Evolutionary conservation across 2,113 vertebrate genomes (phyloP), one percentile per base, ranked within the genome.

Genomic region (Misgurnus mizolepis): DNA sequence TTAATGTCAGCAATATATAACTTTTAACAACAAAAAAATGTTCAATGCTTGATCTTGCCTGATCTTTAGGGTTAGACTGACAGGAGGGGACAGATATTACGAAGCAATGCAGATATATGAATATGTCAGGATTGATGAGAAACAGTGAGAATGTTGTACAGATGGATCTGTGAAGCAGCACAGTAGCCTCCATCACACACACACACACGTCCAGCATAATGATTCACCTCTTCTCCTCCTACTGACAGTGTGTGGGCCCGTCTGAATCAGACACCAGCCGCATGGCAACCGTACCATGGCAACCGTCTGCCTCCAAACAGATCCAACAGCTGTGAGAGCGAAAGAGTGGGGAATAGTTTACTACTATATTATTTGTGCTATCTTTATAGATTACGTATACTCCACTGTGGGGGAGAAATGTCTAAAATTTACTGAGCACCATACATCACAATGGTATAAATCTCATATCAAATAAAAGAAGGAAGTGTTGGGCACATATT

Each of bases 261-360:
- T 77, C 74, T 87, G 85, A 86, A 85, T 87, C 86, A 84, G 80
- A 64, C 78, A 67, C 45, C 68, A 79, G 79, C 78, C 34, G 50
- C 58, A 79, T 79, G 73, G 84, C 80, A 84, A 84, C 82, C 17
- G 50, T 71, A 73, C 83, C 67, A 82, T 80, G 75, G 83, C 67
- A 87, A 83, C 79, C 67, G 39, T 67, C 81, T 83, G 61, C 79
- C 76, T 77, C 81, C 76, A 75, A 79, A 70, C 76, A 81, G 70
- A 75, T 79, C 79, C 76, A 82, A 76, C 79, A 77, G 67, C 49
- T 70, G 66, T n/a, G 9, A 76, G 12, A 67, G 11, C 60, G 47
- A 39, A n/a, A 74, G 34, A 75, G 15, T 10, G 40, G 1, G 34
- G 22, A 76, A 65, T 64, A 66, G 62, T 27, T 40, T 11, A 50